A percentile compares a stretch with the other conserved stretches of the same genome.
phyloP scores from a whole-genome alignment of 2,797 vertebrate genomes.

The Carduelis carduelis region DNA sequence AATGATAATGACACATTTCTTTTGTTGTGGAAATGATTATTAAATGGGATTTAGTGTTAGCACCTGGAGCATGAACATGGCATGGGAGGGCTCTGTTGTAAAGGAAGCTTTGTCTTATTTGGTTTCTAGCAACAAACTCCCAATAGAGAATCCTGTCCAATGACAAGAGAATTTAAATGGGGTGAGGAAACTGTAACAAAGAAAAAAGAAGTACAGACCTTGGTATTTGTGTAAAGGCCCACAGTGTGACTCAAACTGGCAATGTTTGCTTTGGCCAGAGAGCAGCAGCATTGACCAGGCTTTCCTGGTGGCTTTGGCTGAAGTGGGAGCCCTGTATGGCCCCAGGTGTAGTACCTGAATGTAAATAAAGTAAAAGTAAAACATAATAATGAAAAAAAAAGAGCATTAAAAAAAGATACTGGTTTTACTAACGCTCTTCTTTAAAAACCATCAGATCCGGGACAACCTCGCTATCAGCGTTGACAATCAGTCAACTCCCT shows the following conservation, averaged over 20 bases:
- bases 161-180: not conserved
- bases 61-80: not conserved
- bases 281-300: not conserved
- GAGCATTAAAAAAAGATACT: not conserved
- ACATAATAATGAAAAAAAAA: not conserved
- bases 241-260: not conserved
- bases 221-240: not conserved
- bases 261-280: not conserved
- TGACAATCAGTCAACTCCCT: conserved; percentile 92
- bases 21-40: not conserved
- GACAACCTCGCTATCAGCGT: conserved; percentile 94
- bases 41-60: not conserved
- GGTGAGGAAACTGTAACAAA: not conserved
- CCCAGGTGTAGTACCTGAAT: not conserved
- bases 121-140: not conserved
- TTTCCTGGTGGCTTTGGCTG: not conserved
- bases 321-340: not conserved
- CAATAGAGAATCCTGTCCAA: not conserved
- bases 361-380: not conserved
- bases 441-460: conserved; percentile 82
- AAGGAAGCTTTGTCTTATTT: not conserved
- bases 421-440: not conserved
- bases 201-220: not conserved
- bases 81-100: not conserved
- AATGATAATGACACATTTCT: not conserved